Evolutionary conservation across 2,113 vertebrate species (phyloP).

Genomic region (Eidolon helvum): DNA sequence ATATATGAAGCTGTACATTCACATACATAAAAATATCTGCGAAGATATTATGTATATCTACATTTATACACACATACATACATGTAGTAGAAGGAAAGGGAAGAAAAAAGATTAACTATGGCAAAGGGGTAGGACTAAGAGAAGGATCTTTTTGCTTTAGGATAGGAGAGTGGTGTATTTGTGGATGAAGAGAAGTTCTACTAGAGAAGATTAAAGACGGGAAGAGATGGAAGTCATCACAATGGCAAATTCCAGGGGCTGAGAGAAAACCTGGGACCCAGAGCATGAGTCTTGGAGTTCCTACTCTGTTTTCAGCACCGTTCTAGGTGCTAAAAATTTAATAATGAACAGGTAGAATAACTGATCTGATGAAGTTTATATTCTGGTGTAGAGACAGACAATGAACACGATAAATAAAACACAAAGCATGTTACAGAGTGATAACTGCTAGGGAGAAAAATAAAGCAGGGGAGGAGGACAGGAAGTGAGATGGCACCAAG

Average conservation of each 20-base stretch:
- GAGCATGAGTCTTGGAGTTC: not conserved
- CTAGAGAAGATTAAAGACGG: not conserved
- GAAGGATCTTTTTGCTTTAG: not conserved
- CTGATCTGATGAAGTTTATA: not conserved
- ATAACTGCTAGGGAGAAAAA: not conserved
- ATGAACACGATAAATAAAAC: not conserved
- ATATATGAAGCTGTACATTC: not conserved
- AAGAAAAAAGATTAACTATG: not conserved
- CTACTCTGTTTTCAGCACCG: not conserved
- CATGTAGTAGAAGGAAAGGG: not conserved
- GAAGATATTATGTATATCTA: not conserved
- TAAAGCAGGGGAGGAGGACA: rapidly evolving
- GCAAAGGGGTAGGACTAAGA: not conserved
- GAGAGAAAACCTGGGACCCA: not conserved
- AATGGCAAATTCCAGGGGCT: not conserved
- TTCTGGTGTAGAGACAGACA: not conserved
- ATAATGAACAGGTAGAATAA: not conserved
- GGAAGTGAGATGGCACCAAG: too few species aligned
- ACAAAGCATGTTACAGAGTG: not conserved
- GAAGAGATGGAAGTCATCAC: not conserved
- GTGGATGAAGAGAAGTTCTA: not conserved
- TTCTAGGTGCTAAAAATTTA: not conserved
- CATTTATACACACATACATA: not conserved
- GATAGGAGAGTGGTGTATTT: not conserved
- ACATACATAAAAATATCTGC: not conserved